Evolutionary conservation across 2,113 vertebrate genomes (phyloP), one percentile per base, ranked within the genome.

Genomic region (Vulpes ferrilata): DNA sequence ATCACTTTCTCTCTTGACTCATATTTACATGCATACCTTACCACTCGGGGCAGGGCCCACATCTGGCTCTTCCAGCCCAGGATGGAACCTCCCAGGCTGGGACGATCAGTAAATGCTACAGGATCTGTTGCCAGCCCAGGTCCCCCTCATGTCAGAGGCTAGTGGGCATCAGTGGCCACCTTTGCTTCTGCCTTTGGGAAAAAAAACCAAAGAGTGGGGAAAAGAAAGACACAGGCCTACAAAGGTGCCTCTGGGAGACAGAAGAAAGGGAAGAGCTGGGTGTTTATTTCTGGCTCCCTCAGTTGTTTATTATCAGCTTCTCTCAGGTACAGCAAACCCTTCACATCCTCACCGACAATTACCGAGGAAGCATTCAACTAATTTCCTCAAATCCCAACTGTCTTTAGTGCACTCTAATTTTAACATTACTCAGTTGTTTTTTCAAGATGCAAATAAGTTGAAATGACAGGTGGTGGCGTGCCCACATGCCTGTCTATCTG

Each of bases 341-440:
- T 90, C 98, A 96, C 96, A 87, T 98, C 98, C 98, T 98, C 32
- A 6, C 95, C 43, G 90, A 95, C 97, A 96, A 92, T 88, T 91
- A 98, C 97, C 67, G 53, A 51, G 97, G 96, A 48, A 82, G 97
- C 97, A 93, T 96, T 95, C 96, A 96, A 93, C 96, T 98, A 97
- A 98, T 98, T 98, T 96, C 91, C 98, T 98, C 91, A 76, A 71
- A 93, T 89, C 92, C 83, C 83, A 90, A 85, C 96, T 81, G 97
- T 90, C 97, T 98, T 94, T 93, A 90, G 85, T 83, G 43, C 25
- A 1, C 87, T 98, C 98, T 98, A 98, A 98, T 98, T 98, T 99
- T 98, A 98, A 97, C 81, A 97, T 93, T 27, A 95, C 96, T 98
- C 92, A 35, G 89, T 74, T 90, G 86, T 90, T 94, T 98, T 96